Percentiles rank a stretch among this genome's conserved stretches.
phyloP scores from a whole-genome alignment of 2,888 invertebrate genomes.

The Pinctada fucata region DNA sequence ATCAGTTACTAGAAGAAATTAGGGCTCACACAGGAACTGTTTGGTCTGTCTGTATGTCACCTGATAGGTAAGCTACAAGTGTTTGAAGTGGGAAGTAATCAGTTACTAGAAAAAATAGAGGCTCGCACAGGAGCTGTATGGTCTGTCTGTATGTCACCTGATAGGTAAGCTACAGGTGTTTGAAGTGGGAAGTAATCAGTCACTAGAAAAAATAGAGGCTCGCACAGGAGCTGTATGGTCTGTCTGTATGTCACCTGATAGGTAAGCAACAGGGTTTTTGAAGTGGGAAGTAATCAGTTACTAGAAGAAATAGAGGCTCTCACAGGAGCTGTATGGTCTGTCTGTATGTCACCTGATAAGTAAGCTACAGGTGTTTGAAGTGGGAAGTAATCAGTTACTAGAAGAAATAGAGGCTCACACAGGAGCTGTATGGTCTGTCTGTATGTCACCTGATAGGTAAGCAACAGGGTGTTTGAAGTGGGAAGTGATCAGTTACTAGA shows the following conservation, averaged over 20 bases:
- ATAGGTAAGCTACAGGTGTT: slow-evolving; percentile 88
- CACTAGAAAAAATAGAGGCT: slow-evolving; percentile 88
- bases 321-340: slow-evolving; percentile 87
- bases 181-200: slow-evolving; percentile 88
- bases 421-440: slow-evolving; percentile 88
- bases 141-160: slow-evolving; percentile 87
- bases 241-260: slow-evolving; percentile 87
- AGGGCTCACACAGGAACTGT: slow-evolving; percentile 88
- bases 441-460: slow-evolving; percentile 85
- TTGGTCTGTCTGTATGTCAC: slow-evolving; percentile 86
- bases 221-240: slow-evolving; percentile 89
- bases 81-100: slow-evolving; percentile 89
- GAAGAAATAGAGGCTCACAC: slow-evolving; percentile 90
- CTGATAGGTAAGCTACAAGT: slow-evolving; percentile 87
- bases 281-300: slow-evolving; percentile 88
- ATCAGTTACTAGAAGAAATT: slow-evolving; percentile 88
- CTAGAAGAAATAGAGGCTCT: slow-evolving; percentile 91
- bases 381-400: slow-evolving; percentile 87
- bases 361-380: slow-evolving; percentile 88
- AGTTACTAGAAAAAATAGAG: slow-evolving; percentile 86
- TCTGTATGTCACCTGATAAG: slow-evolving; percentile 89
- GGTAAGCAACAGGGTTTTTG: slow-evolving; percentile 83
- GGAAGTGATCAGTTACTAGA: slow-evolving; percentile 89
- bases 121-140: slow-evolving; percentile 87
- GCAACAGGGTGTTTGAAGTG: slow-evolving; percentile 88